Evolutionary conservation across 92 coral and sea anemone genomes (phyloP).

Genomic region (Micromussa lordhowensis): DNA sequence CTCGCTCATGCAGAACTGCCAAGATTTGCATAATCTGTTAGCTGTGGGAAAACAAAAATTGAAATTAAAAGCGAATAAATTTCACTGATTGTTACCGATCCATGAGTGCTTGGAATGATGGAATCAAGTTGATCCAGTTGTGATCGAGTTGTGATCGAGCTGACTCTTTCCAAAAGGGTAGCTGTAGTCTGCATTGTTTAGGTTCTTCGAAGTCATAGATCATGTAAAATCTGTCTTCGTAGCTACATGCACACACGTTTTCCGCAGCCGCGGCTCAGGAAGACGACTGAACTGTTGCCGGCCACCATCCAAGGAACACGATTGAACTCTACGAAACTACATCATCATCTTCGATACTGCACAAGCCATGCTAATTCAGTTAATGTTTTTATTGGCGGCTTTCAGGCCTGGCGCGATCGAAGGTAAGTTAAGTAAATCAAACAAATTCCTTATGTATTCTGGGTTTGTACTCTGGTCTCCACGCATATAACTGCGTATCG

Average conservation of each 20-base stretch:
- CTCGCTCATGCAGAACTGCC: conserved; percentile 37
- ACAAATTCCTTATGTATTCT: not conserved
- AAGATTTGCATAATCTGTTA: conserved; percentile 27
- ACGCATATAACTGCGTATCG: not conserved
- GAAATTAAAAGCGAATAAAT: not conserved
- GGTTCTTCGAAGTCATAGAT: not conserved
- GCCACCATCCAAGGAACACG: not conserved
- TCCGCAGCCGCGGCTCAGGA: not conserved
- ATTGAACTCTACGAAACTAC: not conserved
- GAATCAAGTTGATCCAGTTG: not conserved
- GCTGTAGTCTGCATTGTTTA: not conserved
- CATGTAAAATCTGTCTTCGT: not conserved
- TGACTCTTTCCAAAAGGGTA: not conserved
- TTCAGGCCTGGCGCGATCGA: conserved; percentile 4
- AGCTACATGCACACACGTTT: not conserved
- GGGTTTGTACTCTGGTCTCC: not conserved
- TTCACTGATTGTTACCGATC: not conserved
- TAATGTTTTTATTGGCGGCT: not conserved
- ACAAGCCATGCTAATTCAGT: not conserved
- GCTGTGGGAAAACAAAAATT: not conserved
- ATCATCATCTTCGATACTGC: not conserved
- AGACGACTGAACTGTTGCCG: not conserved
- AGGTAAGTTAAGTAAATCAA: conserved; percentile 21
- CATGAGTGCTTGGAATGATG: too few relatives aligned
- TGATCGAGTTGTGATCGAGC: not conserved